Base-by-base conservation (phyloP, 2,113 vertebrate genomes). In the Sterrhoptilus dennistouni region DNA sequence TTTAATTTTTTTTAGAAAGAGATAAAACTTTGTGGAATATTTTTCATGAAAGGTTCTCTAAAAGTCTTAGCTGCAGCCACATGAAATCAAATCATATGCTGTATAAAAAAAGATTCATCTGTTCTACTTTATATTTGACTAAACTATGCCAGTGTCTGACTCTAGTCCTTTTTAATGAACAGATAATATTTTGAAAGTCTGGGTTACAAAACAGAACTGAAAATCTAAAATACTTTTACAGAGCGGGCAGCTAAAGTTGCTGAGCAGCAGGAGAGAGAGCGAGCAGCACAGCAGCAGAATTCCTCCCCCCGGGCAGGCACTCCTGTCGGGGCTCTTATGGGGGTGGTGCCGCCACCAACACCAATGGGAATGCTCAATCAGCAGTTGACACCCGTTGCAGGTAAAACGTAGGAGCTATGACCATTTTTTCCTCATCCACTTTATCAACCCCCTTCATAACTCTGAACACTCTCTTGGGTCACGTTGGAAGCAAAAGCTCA, bases 211-310 rank as follows among this genome's bases (percentile, higher is more conserved):
- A 97, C 97, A 98, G 98, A 98, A 98, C 98, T 98, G 98, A 98
- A 98, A 98, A 98, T 98, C 97, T 98, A 98, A 98, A 98, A 98
- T 98, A 81, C 98, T 98, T 97, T 98, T 98, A 96, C 98, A 99
- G 99, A 99, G 98, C 98, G 99, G 97, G 99, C 99, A 98, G 99
- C 99, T 97, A 99, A 99, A 98, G 99, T 99, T 97, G 99, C 99
- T 87, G 99, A 99, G 98, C 99, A 99, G 98, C 99, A 99, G 99
- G 99, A 99, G 98, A 98, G 99, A 94, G 99, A 99, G 90, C 98
- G 99, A 97, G 98, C 98, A 95, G 98, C 98, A 96, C 99, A 99
- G 98, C 98, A 98, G 97, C 98, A 98, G 98, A 98, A 98, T 97
- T 98, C 98, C 97, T 99, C 99, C 98, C 99, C 99, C 93, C 99